These are phyloP conservation scores for Alviniconcha marisindica DNA, from an alignment of 1,140 invertebrate genomes.

Conservation along the genomic window DNA sequence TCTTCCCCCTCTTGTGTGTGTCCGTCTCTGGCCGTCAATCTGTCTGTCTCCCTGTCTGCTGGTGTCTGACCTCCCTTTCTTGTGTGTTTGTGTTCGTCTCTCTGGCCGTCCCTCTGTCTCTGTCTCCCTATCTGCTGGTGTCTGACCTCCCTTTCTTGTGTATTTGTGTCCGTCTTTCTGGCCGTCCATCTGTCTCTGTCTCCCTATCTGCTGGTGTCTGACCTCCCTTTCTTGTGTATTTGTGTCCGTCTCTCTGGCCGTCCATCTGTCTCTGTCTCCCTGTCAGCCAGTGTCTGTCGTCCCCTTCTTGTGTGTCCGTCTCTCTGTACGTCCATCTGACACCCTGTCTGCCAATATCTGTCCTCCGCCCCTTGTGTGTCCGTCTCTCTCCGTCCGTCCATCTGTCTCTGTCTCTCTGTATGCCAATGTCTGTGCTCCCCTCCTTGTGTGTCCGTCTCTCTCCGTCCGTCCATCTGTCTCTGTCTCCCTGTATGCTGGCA, in stretches of 20 bases:
- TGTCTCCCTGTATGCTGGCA: no score
- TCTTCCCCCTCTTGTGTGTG: background rate
- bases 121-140: background rate
- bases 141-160: background rate
- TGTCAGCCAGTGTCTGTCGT: background rate
- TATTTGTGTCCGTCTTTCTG: background rate
- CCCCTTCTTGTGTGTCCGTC: background rate
- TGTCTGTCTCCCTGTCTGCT: background rate
- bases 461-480: no score
- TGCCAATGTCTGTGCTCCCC: no score
- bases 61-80: background rate
- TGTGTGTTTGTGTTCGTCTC: background rate
- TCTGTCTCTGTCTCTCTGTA: no score
- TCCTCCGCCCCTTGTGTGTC: no score
- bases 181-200: background rate
- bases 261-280: slow-evolving; percentile 2
- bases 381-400: no score
- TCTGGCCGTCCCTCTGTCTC: background rate
- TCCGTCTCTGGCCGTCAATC: background rate
- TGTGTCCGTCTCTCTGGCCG: background rate
- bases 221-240: background rate
- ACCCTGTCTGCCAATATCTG: background rate
- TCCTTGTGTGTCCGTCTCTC: no score
- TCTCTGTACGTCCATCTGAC: background rate
- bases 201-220: background rate